Percentiles rank a stretch among this genome's conserved stretches.
Evolutionary conservation across 1,140 invertebrate genomes (phyloP).

Genomic region (Tenebrio molitor): DNA sequence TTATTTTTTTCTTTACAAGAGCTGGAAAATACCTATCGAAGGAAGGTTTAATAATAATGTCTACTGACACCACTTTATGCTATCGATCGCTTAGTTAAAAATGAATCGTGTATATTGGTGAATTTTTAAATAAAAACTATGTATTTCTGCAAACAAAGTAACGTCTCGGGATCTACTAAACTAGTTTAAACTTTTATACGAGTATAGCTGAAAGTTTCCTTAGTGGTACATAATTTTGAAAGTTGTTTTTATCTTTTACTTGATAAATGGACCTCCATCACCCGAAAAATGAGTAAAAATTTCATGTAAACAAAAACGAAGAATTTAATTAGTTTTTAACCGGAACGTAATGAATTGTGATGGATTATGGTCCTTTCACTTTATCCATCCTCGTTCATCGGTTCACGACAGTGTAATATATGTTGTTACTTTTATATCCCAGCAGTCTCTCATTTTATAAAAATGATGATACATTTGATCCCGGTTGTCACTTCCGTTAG

Average conservation of each 20-base stretch:
- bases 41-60: too few relatives aligned
- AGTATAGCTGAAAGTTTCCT: too few relatives aligned
- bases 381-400: conserved; percentile 15
- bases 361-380: conserved; percentile 15
- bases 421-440: conserved; percentile 17
- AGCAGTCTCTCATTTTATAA: conserved; percentile 24
- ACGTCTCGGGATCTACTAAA: too few relatives aligned
- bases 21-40: too few relatives aligned
- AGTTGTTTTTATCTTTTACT: background rate
- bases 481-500: conserved; percentile 34
- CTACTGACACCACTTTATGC: too few relatives aligned
- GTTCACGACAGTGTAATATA: conserved; percentile 12
- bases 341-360: conserved; percentile 16
- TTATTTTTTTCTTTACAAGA: too few relatives aligned
- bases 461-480: conserved; percentile 38
- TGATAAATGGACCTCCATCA: background rate
- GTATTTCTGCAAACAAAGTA: too few relatives aligned
- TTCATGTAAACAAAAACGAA: conserved; percentile 16
- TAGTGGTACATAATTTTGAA: too few relatives aligned
- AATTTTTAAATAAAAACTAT: too few relatives aligned
- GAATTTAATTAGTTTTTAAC: conserved; percentile 32
- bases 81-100: too few relatives aligned
- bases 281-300: background rate
- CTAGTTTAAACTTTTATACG: too few relatives aligned
- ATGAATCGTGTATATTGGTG: too few relatives aligned